phyloP scores from a whole-genome alignment of 2,113 vertebrate genomes.

The Sylvietta virens region DNA sequence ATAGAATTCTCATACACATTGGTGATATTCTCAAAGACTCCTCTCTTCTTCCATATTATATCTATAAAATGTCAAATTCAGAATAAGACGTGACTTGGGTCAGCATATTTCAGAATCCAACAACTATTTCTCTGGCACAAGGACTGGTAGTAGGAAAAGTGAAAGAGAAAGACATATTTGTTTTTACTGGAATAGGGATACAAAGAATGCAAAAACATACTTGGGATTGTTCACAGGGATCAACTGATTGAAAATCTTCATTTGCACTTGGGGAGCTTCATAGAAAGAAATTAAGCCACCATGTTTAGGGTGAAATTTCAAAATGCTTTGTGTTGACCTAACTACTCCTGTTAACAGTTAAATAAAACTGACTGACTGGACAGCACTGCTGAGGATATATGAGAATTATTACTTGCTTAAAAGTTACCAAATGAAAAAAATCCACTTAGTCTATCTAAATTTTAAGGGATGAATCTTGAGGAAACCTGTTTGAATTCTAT shows the following conservation, averaged over 20 bases:
- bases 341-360: neutral
- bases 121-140: neutral
- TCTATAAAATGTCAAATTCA: neutral
- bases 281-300: neutral
- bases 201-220: rapidly evolving
- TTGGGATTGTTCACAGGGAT: neutral
- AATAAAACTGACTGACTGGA: neutral
- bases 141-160: neutral
- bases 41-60: neutral
- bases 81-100: neutral
- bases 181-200: neutral
- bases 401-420: neutral
- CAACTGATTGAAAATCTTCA: neutral
- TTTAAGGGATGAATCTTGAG: neutral
- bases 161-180: neutral
- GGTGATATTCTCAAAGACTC: neutral
- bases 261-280: neutral
- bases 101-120: neutral
- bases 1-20: neutral
- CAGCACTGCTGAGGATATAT: neutral
- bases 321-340: neutral
- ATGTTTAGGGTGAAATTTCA: neutral
- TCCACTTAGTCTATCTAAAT: neutral
- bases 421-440: neutral
- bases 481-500: neutral